These are phyloP conservation scores for Thripadectes ignobilis DNA, from an alignment of 2,797 vertebrate species.

Conservation along the genomic window DNA sequence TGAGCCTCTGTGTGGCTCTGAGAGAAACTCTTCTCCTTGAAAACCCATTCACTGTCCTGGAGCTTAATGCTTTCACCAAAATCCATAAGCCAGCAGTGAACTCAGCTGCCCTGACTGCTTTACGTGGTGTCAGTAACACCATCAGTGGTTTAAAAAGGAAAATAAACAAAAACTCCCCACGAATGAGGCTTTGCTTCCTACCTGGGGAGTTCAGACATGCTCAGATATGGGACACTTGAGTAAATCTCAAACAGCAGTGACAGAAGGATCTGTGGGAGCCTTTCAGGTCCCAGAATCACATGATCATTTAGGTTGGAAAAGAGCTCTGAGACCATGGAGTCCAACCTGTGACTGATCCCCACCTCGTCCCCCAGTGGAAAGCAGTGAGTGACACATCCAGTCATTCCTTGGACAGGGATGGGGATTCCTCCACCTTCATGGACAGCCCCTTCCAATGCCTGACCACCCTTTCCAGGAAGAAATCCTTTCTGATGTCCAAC, in stretches of 20 bases:
- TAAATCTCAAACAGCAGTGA: not conserved
- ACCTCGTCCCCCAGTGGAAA: not conserved
- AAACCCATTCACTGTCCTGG: not conserved
- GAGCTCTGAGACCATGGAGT: fast-evolving
- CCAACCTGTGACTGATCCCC: fast-evolving
- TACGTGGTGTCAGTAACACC: not conserved
- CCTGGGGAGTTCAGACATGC: not conserved
- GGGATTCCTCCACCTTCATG: not conserved
- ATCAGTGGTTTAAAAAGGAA: not conserved
- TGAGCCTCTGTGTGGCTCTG: not conserved
- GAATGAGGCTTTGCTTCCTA: not conserved
- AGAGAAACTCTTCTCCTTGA: not conserved
- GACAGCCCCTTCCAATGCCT: fast-evolving
- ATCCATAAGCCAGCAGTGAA: not conserved
- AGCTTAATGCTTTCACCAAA: not conserved
- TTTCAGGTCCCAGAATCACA: not conserved
- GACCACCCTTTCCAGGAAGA: fast-evolving
- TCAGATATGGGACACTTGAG: not conserved
- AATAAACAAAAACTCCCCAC: not conserved
- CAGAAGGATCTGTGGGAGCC: not conserved
- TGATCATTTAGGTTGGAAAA: not conserved
- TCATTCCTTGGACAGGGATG: not conserved
- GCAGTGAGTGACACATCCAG: not conserved
- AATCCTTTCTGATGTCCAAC: not conserved
- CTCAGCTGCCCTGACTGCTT: not conserved